A percentile compares a stretch with the other conserved stretches of the same genome.
Evolutionary conservation across 1,140 invertebrate species (phyloP).

Genomic region (Drosophila asahinai): DNA sequence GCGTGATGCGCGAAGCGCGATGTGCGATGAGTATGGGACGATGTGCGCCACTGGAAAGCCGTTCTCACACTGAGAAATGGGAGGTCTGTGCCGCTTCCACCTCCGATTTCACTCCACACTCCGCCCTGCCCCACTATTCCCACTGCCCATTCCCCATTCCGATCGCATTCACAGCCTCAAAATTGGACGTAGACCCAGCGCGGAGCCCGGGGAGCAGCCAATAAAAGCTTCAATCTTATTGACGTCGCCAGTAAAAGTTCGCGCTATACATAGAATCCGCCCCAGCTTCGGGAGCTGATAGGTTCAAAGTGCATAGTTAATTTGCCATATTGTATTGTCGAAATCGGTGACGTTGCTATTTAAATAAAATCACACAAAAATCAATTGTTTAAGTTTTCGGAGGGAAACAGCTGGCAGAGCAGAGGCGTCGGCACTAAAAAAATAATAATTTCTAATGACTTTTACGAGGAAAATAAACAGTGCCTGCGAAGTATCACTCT

Average conservation of each 20-base stretch:
- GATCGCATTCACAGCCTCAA: slow-evolving; percentile 35
- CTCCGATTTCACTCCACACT: slow-evolving; percentile 4
- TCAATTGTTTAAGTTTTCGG: slow-evolving; percentile 12
- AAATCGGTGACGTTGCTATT: slow-evolving; percentile 57
- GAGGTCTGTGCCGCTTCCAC: slow-evolving; percentile 47
- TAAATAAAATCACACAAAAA: slow-evolving; percentile 53
- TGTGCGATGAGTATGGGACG: slow-evolving; percentile 20
- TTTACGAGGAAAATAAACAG: no score
- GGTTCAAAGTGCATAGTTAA: slow-evolving; percentile 76
- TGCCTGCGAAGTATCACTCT: no score
- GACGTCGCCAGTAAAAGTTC: slow-evolving; percentile 47
- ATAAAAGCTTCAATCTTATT: slow-evolving; percentile 60
- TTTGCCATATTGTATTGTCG: slow-evolving; percentile 47
- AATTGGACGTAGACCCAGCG: not conserved
- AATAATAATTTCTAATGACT: no score
- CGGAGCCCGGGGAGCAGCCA: slow-evolving; percentile 26
- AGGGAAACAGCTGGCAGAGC: no score
- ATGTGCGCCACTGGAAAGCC: slow-evolving; percentile 65
- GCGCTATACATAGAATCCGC: slow-evolving; percentile 1
- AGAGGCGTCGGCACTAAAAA: no score
- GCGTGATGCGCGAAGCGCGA: slow-evolving; percentile 16
- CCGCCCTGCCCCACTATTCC: not conserved
- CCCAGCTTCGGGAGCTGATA: not conserved
- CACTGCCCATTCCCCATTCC: slow-evolving; percentile 19
- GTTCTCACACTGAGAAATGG: slow-evolving; percentile 72